Evolutionary conservation across 2,888 invertebrate genomes (phyloP).

Genomic region (Petrolisthes cinctipes): DNA sequence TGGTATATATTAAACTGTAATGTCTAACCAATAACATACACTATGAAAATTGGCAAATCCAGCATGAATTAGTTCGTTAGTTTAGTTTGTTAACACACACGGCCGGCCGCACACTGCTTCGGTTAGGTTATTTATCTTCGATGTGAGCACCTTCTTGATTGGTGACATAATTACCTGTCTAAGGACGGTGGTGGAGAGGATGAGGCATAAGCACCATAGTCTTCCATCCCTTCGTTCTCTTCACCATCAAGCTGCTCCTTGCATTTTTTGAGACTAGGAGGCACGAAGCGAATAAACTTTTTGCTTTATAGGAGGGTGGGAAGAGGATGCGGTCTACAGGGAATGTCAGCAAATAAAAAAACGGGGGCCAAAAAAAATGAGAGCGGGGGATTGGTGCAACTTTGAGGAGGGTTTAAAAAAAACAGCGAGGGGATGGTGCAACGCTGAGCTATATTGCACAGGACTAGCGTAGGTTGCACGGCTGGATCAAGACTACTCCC

Average conservation of each 20-base stretch:
- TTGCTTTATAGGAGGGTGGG: too few species aligned
- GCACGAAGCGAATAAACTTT: too few species aligned
- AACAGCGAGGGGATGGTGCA: constrained; percentile 3
- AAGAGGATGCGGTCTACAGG: too few species aligned
- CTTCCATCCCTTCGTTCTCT: constrained; percentile 42
- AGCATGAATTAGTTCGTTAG: too few species aligned
- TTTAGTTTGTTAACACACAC: too few species aligned
- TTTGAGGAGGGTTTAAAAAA: not conserved
- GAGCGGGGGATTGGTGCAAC: not conserved
- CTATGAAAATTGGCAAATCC: too few species aligned
- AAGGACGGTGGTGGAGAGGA: constrained; percentile 44
- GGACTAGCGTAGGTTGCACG: constrained; percentile 15
- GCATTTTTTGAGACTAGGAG: too few species aligned
- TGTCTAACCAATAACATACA: too few species aligned
- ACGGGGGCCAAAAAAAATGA: not conserved
- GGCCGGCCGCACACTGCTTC: too few species aligned
- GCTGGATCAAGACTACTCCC: constrained; percentile 15
- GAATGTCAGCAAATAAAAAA: not conserved
- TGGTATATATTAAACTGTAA: too few species aligned
- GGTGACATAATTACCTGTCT: constrained; percentile 59
- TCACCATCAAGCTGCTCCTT: constrained; percentile 44
- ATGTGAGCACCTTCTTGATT: too few species aligned
- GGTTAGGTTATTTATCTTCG: too few species aligned
- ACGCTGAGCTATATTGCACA: constrained; percentile 18
- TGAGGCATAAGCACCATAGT: constrained; percentile 44